A percentile compares a stretch with the other conserved stretches of the same genome.
phyloP scores from a whole-genome alignment of 2,888 invertebrate genomes.

The Folsomia manolachei region DNA sequence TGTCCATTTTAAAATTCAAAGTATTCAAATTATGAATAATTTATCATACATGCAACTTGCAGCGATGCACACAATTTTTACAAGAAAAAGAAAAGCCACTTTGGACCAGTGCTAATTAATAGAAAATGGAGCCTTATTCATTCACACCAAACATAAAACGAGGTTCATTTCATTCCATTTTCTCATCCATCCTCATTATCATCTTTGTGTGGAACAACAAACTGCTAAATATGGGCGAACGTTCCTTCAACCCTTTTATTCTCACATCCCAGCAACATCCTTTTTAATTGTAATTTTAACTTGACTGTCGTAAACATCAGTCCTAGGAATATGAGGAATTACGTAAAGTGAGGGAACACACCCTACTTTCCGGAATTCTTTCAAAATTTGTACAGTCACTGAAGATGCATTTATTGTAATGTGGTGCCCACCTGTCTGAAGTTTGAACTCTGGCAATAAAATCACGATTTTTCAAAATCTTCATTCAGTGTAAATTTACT shows the following conservation, averaged over 20 bases:
- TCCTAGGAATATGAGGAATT: neutral
- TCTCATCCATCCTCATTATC: neutral
- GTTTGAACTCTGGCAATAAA: constrained; percentile 8
- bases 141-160: too few species aligned
- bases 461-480: constrained; percentile 11
- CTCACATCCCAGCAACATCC: neutral
- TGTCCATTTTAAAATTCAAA: too few species aligned
- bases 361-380: neutral
- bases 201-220: neutral
- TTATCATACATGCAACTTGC: too few species aligned
- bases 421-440: constrained; percentile 17
- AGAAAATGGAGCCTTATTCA: constrained; percentile 36
- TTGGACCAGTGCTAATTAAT: constrained; percentile 30
- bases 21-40: too few species aligned
- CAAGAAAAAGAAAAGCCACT: neutral
- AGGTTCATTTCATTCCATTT: too few species aligned
- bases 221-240: too few species aligned
- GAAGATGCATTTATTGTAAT: neutral
- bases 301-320: too few species aligned
- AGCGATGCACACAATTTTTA: neutral
- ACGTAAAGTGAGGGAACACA: neutral
- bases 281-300: too few species aligned
- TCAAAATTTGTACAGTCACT: too few species aligned
- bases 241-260: neutral
- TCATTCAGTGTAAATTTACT: constrained; percentile 16